Conservation (phyloP, 2,888 invertebrate species). For the Calameuta filiformis region DNA sequence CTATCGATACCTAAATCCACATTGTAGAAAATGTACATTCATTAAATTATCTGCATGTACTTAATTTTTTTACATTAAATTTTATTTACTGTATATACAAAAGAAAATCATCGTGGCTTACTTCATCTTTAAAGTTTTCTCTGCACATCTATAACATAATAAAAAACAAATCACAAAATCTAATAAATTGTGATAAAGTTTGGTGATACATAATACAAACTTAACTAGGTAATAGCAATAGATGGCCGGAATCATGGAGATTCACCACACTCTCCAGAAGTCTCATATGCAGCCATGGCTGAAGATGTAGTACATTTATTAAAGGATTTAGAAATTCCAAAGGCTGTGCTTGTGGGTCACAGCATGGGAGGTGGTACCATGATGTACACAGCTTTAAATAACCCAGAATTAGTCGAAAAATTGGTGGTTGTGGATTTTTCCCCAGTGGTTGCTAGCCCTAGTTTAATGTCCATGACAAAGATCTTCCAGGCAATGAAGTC, state of each 20-base stretch:
- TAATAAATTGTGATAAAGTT: background rate
- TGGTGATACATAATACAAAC: background rate
- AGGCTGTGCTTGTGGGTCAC: slow-evolving; percentile 84
- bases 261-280: slow-evolving; percentile 81
- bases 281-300: slow-evolving; percentile 80
- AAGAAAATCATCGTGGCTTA: background rate
- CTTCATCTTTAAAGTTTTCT: background rate
- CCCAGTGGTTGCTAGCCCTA: slow-evolving; percentile 74
- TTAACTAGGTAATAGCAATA: slow-evolving; percentile 75
- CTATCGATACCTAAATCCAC: background rate
- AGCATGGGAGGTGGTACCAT: slow-evolving; percentile 96
- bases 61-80: background rate
- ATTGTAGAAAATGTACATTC: background rate
- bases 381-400: slow-evolving; percentile 84
- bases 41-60: background rate
- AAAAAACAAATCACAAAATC: background rate
- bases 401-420: slow-evolving; percentile 74
- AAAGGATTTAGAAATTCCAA: slow-evolving; percentile 72
- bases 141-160: background rate
- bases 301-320: slow-evolving; percentile 78
- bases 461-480: slow-evolving; percentile 72
- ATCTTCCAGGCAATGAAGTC: slow-evolving; percentile 77
- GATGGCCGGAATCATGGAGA: slow-evolving; percentile 97
- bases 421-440: slow-evolving; percentile 80
- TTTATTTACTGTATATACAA: background rate